These are phyloP conservation scores for Leucoraja ocellata DNA, from an alignment of 2,797 vertebrate species.

Conservation along the genomic window DNA sequence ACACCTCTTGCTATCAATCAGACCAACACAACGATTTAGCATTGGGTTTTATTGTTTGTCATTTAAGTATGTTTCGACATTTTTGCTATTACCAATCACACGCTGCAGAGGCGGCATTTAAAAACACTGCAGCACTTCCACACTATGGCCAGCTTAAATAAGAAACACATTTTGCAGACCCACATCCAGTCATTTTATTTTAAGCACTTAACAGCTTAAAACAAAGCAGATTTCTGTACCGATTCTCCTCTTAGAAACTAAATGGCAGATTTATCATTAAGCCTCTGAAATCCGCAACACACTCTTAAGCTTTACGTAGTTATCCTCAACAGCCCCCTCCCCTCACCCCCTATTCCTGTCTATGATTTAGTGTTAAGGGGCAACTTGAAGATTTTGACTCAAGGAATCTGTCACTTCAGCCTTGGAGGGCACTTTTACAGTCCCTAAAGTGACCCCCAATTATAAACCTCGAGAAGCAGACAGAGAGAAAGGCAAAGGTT, in stretches of 20 bases:
- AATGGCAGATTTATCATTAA: neutral
- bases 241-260: neutral
- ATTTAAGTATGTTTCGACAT: neutral
- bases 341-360: neutral
- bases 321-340: neutral
- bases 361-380: neutral
- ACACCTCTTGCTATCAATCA: neutral
- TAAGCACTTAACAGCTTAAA: slow-evolving; percentile 26
- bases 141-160: neutral
- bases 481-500: slow-evolving; percentile 25
- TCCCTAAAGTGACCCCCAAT: neutral
- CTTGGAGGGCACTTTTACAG: neutral
- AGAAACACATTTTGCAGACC: slow-evolving; percentile 23
- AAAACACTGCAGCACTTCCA: neutral
- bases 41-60: neutral
- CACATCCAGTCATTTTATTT: neutral
- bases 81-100: neutral
- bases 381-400: neutral
- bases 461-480: neutral
- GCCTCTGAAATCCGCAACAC: slow-evolving; percentile 15
- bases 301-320: neutral
- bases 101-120: neutral
- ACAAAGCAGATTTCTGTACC: slow-evolving; percentile 29
- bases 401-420: neutral
- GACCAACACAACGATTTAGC: neutral